Base-by-base conservation (phyloP, 2,888 invertebrate species). In the Choristoneura rosaceana region DNA sequence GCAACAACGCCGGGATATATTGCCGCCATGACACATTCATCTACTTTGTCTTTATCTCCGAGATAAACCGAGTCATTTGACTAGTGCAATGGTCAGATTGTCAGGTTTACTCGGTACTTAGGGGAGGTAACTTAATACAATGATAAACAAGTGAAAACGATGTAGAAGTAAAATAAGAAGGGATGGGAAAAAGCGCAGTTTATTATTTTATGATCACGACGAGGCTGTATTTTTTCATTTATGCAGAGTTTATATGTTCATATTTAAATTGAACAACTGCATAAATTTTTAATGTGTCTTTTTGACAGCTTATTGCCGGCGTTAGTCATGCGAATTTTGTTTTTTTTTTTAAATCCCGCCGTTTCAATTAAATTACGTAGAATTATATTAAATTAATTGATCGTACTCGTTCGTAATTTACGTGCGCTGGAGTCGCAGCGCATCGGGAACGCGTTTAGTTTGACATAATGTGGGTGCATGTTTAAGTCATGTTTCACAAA, bases 21-120 rank as follows among this genome's bases (percentile, higher is more conserved):
- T 84, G 87, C 82, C 82, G 78, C 90, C 87, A 88, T 90, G 90
- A 90, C 90, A 88, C 86, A 82, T 86, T 88, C 87, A 89, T 89
- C 89, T 91, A 85, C 86, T 88, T 87, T 87, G 88, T 87, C 89
- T 90, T 91, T 90, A 89, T 91, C 90, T 85, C 79, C 81, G 80
- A 87, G 88, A 90, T 91, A 90, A 90, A 89, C 88, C 84, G 86
- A 62, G 59, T 75, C 74, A 69, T 70, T 73, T 70, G 86, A 88
- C 88, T 88, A 86, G 86, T 83, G 83, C 63, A 69, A 70, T 70
- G 60, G 64, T 58, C 68, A 63, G 68, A 63, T 69, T 41, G 73
- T 63, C 62, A 64, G 63, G 64, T 64, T 67, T 68, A 34, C 59
- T 63, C 25, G 25, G 25, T 55, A 55, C 50, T 52, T 52, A 17